Percentiles rank a stretch among this genome's conserved stretches.
Conservation (phyloP, 1,140 invertebrate genomes). For the Luehdorfia chinensis region DNA sequence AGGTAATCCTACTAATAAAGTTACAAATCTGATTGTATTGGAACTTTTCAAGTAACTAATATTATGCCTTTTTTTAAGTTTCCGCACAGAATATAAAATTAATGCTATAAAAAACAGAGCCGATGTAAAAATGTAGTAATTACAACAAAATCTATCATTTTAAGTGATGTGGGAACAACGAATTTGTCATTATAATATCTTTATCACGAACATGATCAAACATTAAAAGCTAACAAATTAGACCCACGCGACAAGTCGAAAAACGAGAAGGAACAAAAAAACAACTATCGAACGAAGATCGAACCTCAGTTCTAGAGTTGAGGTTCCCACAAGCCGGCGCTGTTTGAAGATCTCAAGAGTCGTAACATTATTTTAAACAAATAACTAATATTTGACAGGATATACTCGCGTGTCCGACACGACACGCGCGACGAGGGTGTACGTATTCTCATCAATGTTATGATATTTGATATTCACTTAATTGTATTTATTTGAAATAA, state of each 20-base stretch:
- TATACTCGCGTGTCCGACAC: constrained; percentile 16
- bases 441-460: not conserved
- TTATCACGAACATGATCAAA: constrained; percentile 2
- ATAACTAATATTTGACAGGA: constrained; percentile 32
- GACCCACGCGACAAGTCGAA: not conserved
- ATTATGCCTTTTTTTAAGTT: too few relatives aligned
- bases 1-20: too few relatives aligned
- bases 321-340: constrained; percentile 14
- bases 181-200: too few relatives aligned
- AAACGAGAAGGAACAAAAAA: not conserved
- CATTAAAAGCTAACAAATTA: constrained; percentile 12
- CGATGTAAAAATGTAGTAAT: too few relatives aligned
- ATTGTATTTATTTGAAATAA: not conserved
- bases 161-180: too few relatives aligned
- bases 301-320: not conserved
- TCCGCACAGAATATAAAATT: too few relatives aligned
- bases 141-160: too few relatives aligned
- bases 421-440: constrained; percentile 15
- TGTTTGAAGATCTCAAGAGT: constrained; percentile 13
- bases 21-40: too few relatives aligned
- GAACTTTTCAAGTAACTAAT: too few relatives aligned
- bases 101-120: too few relatives aligned
- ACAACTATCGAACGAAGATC: constrained; percentile 1
- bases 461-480: not conserved
- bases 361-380: constrained; percentile 28